Evolutionary conservation across 2,113 vertebrate genomes (phyloP).

Genomic region (Grus americana): DNA sequence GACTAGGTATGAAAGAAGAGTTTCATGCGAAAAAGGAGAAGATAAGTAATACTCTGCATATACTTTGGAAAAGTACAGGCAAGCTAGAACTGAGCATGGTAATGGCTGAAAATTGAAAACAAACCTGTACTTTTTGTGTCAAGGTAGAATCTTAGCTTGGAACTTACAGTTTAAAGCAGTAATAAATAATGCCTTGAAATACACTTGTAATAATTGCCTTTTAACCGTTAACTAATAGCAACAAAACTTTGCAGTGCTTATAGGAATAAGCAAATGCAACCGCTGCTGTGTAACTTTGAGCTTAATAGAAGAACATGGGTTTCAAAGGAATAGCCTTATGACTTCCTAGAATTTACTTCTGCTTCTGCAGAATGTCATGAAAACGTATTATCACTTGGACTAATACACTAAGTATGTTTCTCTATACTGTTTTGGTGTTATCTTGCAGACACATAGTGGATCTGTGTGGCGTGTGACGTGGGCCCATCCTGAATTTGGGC

Average conservation of each 20-base stretch:
- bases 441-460: conserved; percentile 90
- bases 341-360: neutral
- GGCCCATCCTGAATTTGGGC: conserved; percentile 97
- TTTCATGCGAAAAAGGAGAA: neutral
- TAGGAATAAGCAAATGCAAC: neutral
- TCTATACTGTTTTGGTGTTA: neutral
- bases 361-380: neutral
- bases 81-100: neutral
- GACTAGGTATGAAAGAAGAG: neutral
- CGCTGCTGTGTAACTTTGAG: neutral
- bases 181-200: neutral
- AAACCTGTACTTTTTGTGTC: neutral
- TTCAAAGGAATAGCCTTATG: neutral
- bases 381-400: accelerated
- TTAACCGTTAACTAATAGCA: neutral
- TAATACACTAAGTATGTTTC: accelerated
- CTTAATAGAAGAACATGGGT: neutral
- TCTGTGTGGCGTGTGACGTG: conserved; percentile 98
- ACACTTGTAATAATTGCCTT: neutral
- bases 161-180: neutral
- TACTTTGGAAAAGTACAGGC: neutral
- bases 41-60: neutral
- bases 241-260: neutral
- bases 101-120: neutral
- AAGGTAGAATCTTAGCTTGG: neutral